Conservation (phyloP, 23 tunicate species). For the Corella eumyota region DNA sequence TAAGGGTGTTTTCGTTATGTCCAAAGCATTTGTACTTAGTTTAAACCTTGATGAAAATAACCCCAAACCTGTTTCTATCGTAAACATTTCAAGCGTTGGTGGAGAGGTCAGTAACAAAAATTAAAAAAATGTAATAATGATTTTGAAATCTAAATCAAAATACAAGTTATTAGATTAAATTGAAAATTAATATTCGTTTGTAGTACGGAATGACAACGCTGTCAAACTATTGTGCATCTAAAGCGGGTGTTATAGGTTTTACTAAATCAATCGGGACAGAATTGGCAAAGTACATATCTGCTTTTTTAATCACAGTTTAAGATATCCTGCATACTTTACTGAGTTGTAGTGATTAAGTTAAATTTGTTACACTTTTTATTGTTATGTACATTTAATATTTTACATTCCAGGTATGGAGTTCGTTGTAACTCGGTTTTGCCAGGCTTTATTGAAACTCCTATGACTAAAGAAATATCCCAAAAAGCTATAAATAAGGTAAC, state of each 20-base stretch:
- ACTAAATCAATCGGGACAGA: slow-evolving; percentile 74
- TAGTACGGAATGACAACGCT: slow-evolving; percentile 52
- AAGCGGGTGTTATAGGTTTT: slow-evolving; percentile 77
- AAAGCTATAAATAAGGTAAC: too few relatives aligned
- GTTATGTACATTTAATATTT: too few relatives aligned
- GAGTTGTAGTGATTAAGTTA: too few relatives aligned
- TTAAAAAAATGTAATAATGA: not conserved
- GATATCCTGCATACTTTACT: too few relatives aligned
- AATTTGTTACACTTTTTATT: too few relatives aligned
- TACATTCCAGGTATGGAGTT: slow-evolving; percentile 33
- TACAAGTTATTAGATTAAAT: not conserved
- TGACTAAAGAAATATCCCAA: slow-evolving; percentile 18
- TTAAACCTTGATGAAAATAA: slow-evolving; percentile 8
- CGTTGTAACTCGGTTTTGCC: slow-evolving; percentile 74
- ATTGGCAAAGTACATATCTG: slow-evolving; percentile 49
- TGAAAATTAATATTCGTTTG: not conserved
- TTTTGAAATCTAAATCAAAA: not conserved
- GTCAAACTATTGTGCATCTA: slow-evolving; percentile 81
- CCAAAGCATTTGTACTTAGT: slow-evolving; percentile 31
- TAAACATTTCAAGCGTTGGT: slow-evolving; percentile 63
- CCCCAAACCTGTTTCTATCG: slow-evolving; percentile 26
- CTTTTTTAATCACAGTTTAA: too few relatives aligned
- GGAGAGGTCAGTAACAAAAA: slow-evolving; percentile 29
- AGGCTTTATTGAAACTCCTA: slow-evolving; percentile 57
- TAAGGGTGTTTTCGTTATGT: slow-evolving; percentile 40